Evolutionary conservation across 2,888 invertebrate genomes (phyloP), one percentile per base, ranked within the genome.

Genomic region (Cylindroiulus punctatus): DNA sequence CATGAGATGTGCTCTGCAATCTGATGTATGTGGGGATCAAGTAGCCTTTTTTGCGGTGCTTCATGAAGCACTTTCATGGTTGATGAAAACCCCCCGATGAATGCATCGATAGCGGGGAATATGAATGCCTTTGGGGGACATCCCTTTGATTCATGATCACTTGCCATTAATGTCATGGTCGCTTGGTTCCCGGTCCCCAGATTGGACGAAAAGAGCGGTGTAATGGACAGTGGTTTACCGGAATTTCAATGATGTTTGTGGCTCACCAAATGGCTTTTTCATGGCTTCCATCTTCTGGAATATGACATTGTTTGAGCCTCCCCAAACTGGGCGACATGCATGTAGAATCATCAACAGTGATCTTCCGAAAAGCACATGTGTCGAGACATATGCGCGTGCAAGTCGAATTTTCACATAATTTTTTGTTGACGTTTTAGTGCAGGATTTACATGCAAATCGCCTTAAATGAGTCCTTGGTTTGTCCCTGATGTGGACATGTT

Each of bases 131-230:
- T 14, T 65, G 26, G 65, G 65, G 65, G 65, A 65, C 65, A 65
- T 65, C 65, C 65, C 65, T 65, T 65, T 65, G 65, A 65, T 65
- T 65, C 65, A 65, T 12, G 65, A 65, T 65, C 65, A 65, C 65
- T 65, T 65, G 65, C 65, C 65, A 65, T 65, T 65, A 65, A 65
- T 65, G 65, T 65, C 65, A 65, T 65, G 65, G 65, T 65, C 65
- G 26, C 65, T 65, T 65, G 65, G 65, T 26, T 65, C 65, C 65
- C 22, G 10, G n/a, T 65, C 26, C 65, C 65, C 10, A 65, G 65
- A 65, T 65, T 65, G 65, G 65, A 65, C 65, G 26, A 65, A 65
- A 65, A 22, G 65, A 26, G 22, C 65, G 65, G 65, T 65, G 65
- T 65, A 65, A 65, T 65, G 65, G 65, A 0, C 65, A 65, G 65